Evolutionary conservation across 30 jellyfish, hydroid and myxozoan species (phyloP), one percentile per base, ranked within the genome.

Genomic region (Aurelia aurita): DNA sequence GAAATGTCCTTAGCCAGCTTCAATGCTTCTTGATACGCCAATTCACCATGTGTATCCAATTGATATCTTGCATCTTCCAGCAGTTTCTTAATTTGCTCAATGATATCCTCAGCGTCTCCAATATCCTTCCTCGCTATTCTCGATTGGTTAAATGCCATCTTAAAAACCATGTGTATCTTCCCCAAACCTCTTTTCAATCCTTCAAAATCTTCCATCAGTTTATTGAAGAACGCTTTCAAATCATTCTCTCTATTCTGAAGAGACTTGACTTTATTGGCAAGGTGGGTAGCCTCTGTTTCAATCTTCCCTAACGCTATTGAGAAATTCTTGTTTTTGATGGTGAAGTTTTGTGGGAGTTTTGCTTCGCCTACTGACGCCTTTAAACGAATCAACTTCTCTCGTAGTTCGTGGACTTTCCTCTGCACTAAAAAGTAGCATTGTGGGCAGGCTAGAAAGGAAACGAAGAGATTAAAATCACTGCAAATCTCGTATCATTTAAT

Each of bases 351-450:
- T 1, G 91, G 91, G 28, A 81, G 66, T 43, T 67, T 67, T 13
- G 82, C 86, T 28, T 65, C 87, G 7, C 97, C 96, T 3, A 76
- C 83, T 8, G 93, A 70, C 14, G 84, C 77, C 31, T 94, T 79
- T 20, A 94, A 72, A 4, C 86, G 68, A 27, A 69, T n/a, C n/a
- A 94, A 89, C 32, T 84, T 89, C 66, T 89, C 95, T 13, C 97
- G 82, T 18, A 94, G 78, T 79, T 82, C 85, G 84, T 88, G 95
- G 45, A 94, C 99, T 58, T 92, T 97, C 59, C 80, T 85, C 60
- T 89, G 96, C 62, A 94, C 91, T 90, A 94, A 60, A 67, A 90
- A 69, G 80, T 45, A 94, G 63, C 99, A 94, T 31, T 75, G 90
- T 13, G 99, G 99, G 58, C 99, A 94, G 39, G 96, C 99, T 94